Evolutionary conservation across 2,797 vertebrate species (phyloP), one percentile per base, ranked within the genome.

Genomic region (Novumbra hubbsi): DNA sequence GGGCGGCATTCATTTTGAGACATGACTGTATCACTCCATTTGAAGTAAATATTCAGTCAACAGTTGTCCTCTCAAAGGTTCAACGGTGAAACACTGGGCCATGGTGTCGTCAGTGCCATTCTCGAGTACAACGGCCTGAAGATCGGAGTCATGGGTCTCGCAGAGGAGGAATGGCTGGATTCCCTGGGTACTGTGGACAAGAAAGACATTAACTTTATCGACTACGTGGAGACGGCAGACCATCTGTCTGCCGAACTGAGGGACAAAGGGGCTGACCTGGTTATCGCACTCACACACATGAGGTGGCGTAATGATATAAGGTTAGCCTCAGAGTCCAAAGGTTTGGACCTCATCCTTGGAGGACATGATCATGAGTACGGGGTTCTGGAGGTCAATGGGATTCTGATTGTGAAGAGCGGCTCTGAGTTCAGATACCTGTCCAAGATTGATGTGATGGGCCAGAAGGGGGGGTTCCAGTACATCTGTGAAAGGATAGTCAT

Each of bases 111-210:
- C 14, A 86, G 81, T 82, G 75, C 74, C 41, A 24, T 48, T 57
- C 9, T 84, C 60, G 78, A 60, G 62, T 86, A 74, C 67, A 88
- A 83, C 32, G 77, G 70, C 76, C 60, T 72, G 49, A 86, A 87
- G 78, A 76, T 70, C 38, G 75, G 55, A 1, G 73, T 89, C 68
- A 83, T 76, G 80, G 78, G 76, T 21, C 85, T 88, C 74, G 82
- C 87, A 50, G 85, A 86, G 74, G 75, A 84, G 80, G 85, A 87
- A 6, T 89, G 87, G 84, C 76, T 88, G 45, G 80, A 85, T 70
- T 84, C 68, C 1, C 69, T 90, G 16, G 57, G 63, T 63, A 83
- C 73, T 8, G 68, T 85, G 49, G 87, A 76, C 28, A 88, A 84
- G 77, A 79, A 72, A 60, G 87, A 86, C 19, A 16, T 88, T 21